Percentiles rank a stretch among this genome's conserved stretches.
Evolutionary conservation across 1,140 invertebrate genomes (phyloP).

Genomic region (Zaprionus davidi): DNA sequence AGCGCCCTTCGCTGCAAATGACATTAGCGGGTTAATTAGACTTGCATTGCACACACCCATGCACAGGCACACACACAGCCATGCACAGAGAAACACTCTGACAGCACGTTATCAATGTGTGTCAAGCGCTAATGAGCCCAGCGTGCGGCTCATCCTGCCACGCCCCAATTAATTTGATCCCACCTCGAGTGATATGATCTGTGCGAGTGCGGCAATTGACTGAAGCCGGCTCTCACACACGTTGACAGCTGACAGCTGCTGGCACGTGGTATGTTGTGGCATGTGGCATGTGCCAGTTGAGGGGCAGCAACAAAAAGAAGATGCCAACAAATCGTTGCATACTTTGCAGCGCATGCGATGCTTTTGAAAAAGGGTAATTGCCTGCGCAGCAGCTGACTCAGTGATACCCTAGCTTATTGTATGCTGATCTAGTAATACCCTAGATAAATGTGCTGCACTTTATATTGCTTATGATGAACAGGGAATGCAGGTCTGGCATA

Average conservation of each 20-base stretch:
- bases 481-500: background rate
- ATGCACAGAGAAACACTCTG: background rate
- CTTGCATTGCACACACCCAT: slow-evolving; percentile 41
- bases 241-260: slow-evolving; percentile 5
- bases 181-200: slow-evolving; percentile 18
- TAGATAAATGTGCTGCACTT: background rate
- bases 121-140: slow-evolving; percentile 67
- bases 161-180: slow-evolving; percentile 40
- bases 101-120: slow-evolving; percentile 60
- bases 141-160: slow-evolving; percentile 10
- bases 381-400: background rate
- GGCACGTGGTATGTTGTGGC: slow-evolving; percentile 10
- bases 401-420: background rate
- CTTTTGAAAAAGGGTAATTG: background rate
- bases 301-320: background rate
- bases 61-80: slow-evolving; percentile 16
- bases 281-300: slow-evolving; percentile 1
- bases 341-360: background rate
- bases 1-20: slow-evolving; percentile 68
- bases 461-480: too few relatives aligned
- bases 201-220: slow-evolving; percentile 17
- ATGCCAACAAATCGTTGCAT: slow-evolving; percentile 4
- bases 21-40: slow-evolving; percentile 78
- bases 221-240: slow-evolving; percentile 3
- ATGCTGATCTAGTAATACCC: background rate